Evolutionary conservation across 2,888 invertebrate genomes (phyloP), one percentile per base, ranked within the genome.

Genomic region (Chloroclysta siterata): DNA sequence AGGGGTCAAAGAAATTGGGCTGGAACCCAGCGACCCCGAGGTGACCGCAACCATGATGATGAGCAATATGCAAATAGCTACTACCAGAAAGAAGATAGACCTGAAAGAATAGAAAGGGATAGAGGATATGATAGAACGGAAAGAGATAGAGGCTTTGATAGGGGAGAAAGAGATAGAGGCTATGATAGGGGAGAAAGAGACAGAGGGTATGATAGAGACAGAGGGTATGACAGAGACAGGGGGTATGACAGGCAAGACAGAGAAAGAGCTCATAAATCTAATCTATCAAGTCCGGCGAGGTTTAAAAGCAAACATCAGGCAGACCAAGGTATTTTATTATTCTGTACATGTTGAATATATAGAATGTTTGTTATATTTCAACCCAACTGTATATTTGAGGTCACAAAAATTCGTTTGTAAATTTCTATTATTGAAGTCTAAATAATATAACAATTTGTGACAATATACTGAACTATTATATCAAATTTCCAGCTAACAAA

Each of bases 41-140:
- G 85, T 6, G 90, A 91, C 5, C 79, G 87, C 10, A 84, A 83
- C 53, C 73, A 62, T n/a, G 91, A 92, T 65, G 90, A 92, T 82
- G 92, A 90, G 65, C 88, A 90, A 59, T 91, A 81, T 83, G 91
- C 90, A 17, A 90, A 83, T 69, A 82, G 73, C 29, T 93, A 91
- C 71, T 82, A 22, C 80, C 76, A 78, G 41, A 84, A 72, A 68
- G 85, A 88, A 14, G 77, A 74, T 36, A 48, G 72, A 47, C 47
- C 54, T 33, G 63, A 64, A 5, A 60, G 60, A 53, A 42, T 41
- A 53, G 61, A 64, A 15, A 51, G 59, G 29, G 62, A 63, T 17
- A 56, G 46, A 41, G 52, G 59, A 28, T 41, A 53, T 48, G 60
- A 57, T 14, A 59, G 8, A 41, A 15, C 4, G 11, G 36, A 39